phyloP scores from a whole-genome alignment of 1,140 invertebrate species.

The Antheraea mylitta region DNA sequence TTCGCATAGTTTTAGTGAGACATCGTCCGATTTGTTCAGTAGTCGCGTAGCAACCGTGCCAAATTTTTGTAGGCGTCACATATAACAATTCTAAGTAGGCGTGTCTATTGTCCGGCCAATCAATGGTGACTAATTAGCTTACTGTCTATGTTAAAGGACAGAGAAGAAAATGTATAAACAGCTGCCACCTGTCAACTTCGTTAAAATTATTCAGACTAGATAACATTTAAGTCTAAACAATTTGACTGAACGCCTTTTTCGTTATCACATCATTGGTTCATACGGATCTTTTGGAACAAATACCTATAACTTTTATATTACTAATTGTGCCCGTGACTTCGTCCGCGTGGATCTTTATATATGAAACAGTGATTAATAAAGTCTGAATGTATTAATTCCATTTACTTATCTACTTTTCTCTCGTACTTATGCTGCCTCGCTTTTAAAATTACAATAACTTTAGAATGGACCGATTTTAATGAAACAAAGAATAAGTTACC shows the following conservation, averaged over 20 bases:
- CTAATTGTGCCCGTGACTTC: not conserved
- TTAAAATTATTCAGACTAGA: not conserved
- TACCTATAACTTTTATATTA: not conserved
- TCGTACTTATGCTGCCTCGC: too few species aligned
- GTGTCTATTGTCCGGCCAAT: constrained; percentile 19
- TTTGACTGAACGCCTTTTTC: too few species aligned
- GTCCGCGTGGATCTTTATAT: too few species aligned
- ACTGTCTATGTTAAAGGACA: not conserved
- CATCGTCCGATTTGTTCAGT: not conserved
- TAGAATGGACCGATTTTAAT: too few species aligned
- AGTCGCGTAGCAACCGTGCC: constrained; percentile 11
- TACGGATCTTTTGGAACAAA: not conserved
- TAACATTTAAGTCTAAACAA: not conserved
- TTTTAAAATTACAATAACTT: too few species aligned
- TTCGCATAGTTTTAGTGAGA: not conserved
- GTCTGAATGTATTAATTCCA: too few species aligned
- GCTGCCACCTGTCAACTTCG: not conserved
- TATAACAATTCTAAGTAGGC: constrained; percentile 16
- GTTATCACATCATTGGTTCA: too few species aligned
- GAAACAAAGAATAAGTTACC: too few species aligned
- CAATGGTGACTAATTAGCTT: constrained; percentile 23
- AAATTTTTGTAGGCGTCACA: constrained; percentile 20
- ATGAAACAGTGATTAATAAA: not conserved
- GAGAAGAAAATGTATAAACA: not conserved
- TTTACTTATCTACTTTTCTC: too few species aligned